These are phyloP conservation scores for Haliclona indistincta DNA, from an alignment of 37 sponge, comb jelly and placozoan genomes.

Conservation along the genomic window DNA sequence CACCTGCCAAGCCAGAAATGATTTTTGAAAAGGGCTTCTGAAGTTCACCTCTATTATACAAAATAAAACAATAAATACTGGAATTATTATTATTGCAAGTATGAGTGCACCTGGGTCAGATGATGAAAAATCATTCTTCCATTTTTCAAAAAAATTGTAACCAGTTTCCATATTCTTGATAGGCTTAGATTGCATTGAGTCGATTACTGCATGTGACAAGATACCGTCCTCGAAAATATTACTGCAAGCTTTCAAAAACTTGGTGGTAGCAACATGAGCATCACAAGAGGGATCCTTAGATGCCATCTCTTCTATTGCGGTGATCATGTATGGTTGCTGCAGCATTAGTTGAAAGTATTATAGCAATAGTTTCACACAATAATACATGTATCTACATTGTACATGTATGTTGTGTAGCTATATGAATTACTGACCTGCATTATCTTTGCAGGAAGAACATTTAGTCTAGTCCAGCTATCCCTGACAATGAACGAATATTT, in stretches of 20 bases:
- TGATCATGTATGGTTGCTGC: constrained; percentile 38
- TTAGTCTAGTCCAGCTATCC: constrained; percentile 21
- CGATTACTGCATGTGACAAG: constrained; percentile 8
- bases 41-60: constrained; percentile 10
- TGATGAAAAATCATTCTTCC: constrained; percentile 9
- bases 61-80: too few relatives aligned
- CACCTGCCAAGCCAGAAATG: constrained; percentile 22
- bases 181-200: not conserved
- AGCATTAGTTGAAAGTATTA: not conserved
- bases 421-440: constrained; percentile 22
- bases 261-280: not conserved
- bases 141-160: constrained; percentile 10
- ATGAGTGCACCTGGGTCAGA: too few relatives aligned
- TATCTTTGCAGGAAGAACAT: constrained; percentile 40
- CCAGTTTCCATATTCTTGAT: constrained; percentile 16
- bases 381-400: not conserved
- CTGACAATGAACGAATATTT: constrained; percentile 10
- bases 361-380: not conserved
- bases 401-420: not conserved
- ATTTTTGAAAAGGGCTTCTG: constrained; percentile 19
- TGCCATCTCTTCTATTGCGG: constrained; percentile 19
- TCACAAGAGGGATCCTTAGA: constrained; percentile 5
- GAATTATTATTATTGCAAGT: too few relatives aligned
- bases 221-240: constrained; percentile 23
- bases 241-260: constrained; percentile 21